Percentiles rank a stretch among this genome's conserved stretches.
Conservation (phyloP, 1,140 invertebrate species). For the Rhopalosiphum maidis region DNA sequence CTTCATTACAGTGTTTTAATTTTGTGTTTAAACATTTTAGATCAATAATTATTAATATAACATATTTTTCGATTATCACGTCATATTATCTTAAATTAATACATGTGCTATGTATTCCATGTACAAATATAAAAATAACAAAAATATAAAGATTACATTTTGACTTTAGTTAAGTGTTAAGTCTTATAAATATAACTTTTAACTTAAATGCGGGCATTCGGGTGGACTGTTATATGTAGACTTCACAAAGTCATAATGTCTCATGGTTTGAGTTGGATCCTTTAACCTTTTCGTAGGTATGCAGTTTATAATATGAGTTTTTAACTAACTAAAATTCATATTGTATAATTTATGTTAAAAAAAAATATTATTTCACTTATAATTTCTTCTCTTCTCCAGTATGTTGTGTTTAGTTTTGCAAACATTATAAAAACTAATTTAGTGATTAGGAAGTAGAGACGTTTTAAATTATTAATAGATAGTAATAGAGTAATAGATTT, state of each 20-base stretch:
- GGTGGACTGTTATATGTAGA: background rate
- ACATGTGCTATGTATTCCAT: background rate
- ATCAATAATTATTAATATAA: background rate
- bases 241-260: too few relatives aligned
- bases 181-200: background rate
- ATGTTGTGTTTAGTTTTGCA: background rate
- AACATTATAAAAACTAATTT: background rate
- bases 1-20: background rate
- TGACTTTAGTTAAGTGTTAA: background rate
- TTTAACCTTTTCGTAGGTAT: background rate
- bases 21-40: background rate
- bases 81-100: background rate
- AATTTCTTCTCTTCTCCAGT: background rate
- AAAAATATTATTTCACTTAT: background rate
- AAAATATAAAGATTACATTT: background rate
- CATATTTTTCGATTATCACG: background rate
- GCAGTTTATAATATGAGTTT: too few relatives aligned
- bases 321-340: background rate
- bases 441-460: background rate
- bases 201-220: background rate
- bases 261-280: background rate
- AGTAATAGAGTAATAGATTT: background rate
- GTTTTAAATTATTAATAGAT: background rate
- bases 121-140: background rate
- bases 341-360: background rate